These are phyloP conservation scores for Craseonycteris thonglongyai DNA, from an alignment of 2,113 vertebrate genomes.

Conservation along the genomic window DNA sequence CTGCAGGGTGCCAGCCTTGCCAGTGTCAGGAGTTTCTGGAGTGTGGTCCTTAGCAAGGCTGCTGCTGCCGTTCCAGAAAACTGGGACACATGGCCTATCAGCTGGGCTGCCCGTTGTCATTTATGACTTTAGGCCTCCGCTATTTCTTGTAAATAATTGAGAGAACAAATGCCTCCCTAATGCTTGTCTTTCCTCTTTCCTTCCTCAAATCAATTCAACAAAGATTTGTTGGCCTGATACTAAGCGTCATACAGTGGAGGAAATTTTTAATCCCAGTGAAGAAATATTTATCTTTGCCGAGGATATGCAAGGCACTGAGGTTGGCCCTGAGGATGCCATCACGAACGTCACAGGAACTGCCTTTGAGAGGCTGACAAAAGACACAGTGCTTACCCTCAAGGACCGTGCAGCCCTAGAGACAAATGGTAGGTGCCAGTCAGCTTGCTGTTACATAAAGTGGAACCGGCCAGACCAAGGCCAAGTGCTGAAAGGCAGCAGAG, in stretches of 20 bases:
- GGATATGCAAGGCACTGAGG: not conserved
- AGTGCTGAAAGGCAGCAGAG: not conserved
- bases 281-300: not conserved
- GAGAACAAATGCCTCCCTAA: slow-evolving; percentile 9
- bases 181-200: slow-evolving; percentile 24
- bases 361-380: not conserved
- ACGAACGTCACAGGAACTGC: not conserved
- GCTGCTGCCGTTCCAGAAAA: not conserved
- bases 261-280: not conserved
- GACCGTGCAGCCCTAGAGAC: not conserved
- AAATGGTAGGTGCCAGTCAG: not conserved
- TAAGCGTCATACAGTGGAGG: not conserved
- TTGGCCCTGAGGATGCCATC: not conserved
- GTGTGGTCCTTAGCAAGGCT: not conserved
- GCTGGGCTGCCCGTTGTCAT: not conserved
- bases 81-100: not conserved
- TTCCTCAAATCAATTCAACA: slow-evolving; percentile 17
- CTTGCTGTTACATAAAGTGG: rapidly evolving
- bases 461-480: not conserved
- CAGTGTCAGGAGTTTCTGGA: not conserved
- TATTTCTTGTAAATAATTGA: slow-evolving; percentile 46
- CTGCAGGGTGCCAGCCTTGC: not conserved
- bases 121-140: slow-evolving; percentile 27
- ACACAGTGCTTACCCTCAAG: not conserved
- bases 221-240: slow-evolving; percentile 31